These are phyloP conservation scores for Passer montanus DNA, from an alignment of 2,113 vertebrate genomes.

Conservation along the genomic window DNA sequence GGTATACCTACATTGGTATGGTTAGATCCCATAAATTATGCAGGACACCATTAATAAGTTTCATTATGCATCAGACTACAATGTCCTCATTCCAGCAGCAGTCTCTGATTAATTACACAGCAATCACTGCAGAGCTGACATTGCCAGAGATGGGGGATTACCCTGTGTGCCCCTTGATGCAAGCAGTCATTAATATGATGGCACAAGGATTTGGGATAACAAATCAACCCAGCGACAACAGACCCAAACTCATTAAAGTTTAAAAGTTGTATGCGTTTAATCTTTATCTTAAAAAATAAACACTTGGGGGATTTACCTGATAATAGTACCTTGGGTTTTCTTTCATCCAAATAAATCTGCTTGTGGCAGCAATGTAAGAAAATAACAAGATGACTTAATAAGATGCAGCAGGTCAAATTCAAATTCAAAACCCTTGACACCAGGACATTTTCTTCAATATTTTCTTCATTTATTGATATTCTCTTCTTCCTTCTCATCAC, in stretches of 20 bases:
- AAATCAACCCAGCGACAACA: constrained; percentile 46
- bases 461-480: not conserved
- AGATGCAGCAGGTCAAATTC: not conserved
- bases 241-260: constrained; percentile 53
- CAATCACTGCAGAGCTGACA: constrained; percentile 39
- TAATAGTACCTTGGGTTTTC: not conserved
- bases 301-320: not conserved
- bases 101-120: constrained; percentile 57
- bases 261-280: constrained; percentile 26
- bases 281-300: constrained; percentile 48
- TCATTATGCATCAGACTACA: constrained; percentile 56
- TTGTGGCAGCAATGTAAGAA: not conserved
- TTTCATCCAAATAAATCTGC: not conserved
- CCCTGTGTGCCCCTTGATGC: constrained; percentile 21
- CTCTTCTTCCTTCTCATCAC: not conserved
- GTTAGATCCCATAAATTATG: constrained; percentile 62
- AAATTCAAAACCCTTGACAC: not conserved
- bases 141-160: constrained; percentile 44
- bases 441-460: not conserved
- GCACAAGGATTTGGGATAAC: constrained; percentile 55
- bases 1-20: constrained; percentile 5
- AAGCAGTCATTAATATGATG: constrained; percentile 59
- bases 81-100: constrained; percentile 8
- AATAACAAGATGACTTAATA: not conserved
- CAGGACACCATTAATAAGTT: constrained; percentile 63